Conservation (phyloP, 2,888 invertebrate species). For the Sussaba pulchella region DNA sequence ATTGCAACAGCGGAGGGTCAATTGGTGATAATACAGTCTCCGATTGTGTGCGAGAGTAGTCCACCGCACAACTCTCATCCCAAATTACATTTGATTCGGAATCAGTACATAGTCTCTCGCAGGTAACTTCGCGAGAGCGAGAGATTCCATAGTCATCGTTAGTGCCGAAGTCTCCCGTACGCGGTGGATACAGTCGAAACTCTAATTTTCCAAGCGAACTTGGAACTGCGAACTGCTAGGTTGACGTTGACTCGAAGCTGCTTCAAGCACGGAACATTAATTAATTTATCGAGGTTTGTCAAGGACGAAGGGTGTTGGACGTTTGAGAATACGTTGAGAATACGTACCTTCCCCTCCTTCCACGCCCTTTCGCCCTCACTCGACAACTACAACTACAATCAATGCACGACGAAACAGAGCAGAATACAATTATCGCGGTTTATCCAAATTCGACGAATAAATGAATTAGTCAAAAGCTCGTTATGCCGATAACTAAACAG, state of each 20-base stretch:
- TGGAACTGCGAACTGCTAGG: constrained; percentile 40
- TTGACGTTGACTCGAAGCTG: constrained; percentile 37
- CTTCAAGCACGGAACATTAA: constrained; percentile 59
- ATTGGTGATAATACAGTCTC: constrained; percentile 4
- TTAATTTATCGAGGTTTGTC: constrained; percentile 62
- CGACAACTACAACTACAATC: constrained; percentile 31
- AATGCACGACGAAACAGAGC: constrained; percentile 1
- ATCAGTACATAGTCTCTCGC: constrained; percentile 17
- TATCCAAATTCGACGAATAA: constrained; percentile 31
- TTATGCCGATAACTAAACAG: not conserved
- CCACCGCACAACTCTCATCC: not conserved
- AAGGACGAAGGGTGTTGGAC: constrained; percentile 20
- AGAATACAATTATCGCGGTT: constrained; percentile 10
- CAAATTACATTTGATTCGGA: constrained; percentile 38
- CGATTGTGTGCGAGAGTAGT: not conserved
- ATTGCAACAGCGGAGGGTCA: not conserved
- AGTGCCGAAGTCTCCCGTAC: constrained; percentile 33
- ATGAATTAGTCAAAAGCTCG: constrained; percentile 2
- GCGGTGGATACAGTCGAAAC: constrained; percentile 43
- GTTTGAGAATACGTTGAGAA: constrained; percentile 1
- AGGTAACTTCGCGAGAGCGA: constrained; percentile 28
- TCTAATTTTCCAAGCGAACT: constrained; percentile 54
- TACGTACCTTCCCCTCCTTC: not conserved
- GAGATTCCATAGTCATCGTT: constrained; percentile 54
- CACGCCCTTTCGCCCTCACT: not conserved